A percentile compares a stretch with the other conserved stretches of the same genome.
These are phyloP conservation scores for Crenuchus spilurus DNA, from an alignment of 2,797 vertebrate genomes.

Conservation along the genomic window DNA sequence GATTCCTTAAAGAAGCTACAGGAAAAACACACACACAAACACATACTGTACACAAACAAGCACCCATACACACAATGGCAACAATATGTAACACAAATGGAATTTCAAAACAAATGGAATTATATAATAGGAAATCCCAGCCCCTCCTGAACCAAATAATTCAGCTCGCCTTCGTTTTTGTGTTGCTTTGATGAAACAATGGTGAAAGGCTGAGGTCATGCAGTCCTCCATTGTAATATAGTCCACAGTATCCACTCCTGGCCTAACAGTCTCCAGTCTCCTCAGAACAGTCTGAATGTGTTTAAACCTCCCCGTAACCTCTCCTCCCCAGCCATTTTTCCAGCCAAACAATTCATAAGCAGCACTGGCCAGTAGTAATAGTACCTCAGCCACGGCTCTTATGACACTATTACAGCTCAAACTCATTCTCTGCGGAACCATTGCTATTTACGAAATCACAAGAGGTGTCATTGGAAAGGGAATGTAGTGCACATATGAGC, in stretches of 20 bases:
- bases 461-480: neutral
- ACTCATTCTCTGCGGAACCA: constrained; percentile 7
- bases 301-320: constrained; percentile 6
- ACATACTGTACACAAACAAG: constrained; percentile 5
- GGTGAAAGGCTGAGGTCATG: constrained; percentile 37
- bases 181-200: constrained; percentile 52
- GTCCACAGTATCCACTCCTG: constrained; percentile 26
- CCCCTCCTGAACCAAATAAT: constrained; percentile 61
- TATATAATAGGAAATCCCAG: constrained; percentile 59
- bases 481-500: constrained; percentile 6
- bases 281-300: constrained; percentile 5
- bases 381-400: neutral
- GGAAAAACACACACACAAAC: constrained; percentile 10
- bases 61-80: constrained; percentile 15
- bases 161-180: constrained; percentile 51
- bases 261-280: constrained; percentile 38
- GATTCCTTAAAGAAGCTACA: neutral
- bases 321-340: constrained; percentile 9
- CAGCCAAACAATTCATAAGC: neutral
- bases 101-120: constrained; percentile 47
- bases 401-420: constrained; percentile 8
- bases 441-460: neutral
- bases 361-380: neutral
- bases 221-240: constrained; percentile 21
- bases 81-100: constrained; percentile 40